Percentiles rank a stretch among this genome's conserved stretches.
phyloP scores from a whole-genome alignment of 2,888 invertebrate species.

The Drosophila antonietae region DNA sequence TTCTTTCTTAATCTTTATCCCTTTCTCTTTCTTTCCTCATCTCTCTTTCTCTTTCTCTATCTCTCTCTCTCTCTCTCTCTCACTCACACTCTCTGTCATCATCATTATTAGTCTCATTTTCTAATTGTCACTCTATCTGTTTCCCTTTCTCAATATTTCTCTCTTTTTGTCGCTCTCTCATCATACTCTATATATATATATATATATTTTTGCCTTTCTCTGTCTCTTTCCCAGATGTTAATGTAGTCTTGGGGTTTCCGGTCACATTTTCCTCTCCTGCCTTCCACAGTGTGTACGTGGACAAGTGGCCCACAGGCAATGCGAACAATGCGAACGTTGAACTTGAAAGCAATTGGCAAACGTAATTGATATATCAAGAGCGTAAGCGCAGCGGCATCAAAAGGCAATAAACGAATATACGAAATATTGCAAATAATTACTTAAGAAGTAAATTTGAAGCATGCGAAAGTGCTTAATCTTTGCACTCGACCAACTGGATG shows the following conservation, averaged over 20 bases:
- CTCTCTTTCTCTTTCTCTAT: background rate
- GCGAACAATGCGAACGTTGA: conserved; percentile 29
- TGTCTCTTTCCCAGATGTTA: background rate
- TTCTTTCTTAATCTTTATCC: background rate
- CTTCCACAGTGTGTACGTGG: conserved; percentile 46
- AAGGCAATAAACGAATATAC: conserved; percentile 9
- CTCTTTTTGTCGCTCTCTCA: background rate
- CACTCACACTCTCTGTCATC: background rate
- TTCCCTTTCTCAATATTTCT: too few species aligned
- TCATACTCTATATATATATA: background rate
- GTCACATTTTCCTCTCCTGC: background rate
- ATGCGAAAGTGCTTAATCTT: background rate
- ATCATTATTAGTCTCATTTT: background rate
- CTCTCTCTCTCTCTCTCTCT: background rate
- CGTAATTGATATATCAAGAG: conserved; percentile 35
- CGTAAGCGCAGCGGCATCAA: conserved; percentile 6
- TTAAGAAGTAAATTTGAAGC: background rate
- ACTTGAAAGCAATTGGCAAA: conserved; percentile 47
- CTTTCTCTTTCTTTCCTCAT: background rate
- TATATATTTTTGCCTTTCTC: background rate
- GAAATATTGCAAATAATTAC: conserved; percentile 15
- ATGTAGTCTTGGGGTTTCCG: background rate
- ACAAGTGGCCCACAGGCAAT: conserved; percentile 60
- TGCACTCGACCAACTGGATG: background rate
- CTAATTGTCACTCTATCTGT: background rate